phyloP scores from a whole-genome alignment of 2,888 invertebrate genomes.

The Stenchaetothrips biformis region DNA sequence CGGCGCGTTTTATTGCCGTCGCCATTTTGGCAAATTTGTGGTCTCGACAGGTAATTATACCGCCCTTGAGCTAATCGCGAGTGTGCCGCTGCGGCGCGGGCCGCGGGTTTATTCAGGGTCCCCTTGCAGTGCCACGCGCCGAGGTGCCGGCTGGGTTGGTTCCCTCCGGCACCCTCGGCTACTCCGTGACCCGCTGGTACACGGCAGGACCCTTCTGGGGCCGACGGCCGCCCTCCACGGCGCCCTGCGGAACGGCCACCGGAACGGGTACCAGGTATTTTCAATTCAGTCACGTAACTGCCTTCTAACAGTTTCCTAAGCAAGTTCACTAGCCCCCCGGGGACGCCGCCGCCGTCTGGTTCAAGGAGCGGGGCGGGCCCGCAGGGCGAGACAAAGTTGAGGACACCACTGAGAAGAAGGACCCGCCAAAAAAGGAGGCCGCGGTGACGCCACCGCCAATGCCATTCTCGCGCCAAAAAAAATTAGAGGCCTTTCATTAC shows the following conservation, averaged over 20 bases:
- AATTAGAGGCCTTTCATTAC: too few species aligned
- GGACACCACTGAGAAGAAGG: too few species aligned
- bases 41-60: not conserved
- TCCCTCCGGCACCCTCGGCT: not conserved
- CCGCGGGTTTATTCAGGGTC: not conserved
- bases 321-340: not conserved
- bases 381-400: not conserved
- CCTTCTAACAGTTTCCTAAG: not conserved
- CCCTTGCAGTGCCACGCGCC: not conserved
- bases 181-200: too few species aligned
- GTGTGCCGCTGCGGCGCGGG: not conserved
- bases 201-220: too few species aligned
- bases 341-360: not conserved
- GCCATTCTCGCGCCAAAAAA: too few species aligned
- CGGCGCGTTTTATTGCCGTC: too few species aligned
- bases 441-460: too few species aligned
- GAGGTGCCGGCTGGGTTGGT: not conserved
- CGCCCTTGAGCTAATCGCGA: not conserved
- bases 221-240: too few species aligned
- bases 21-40: too few species aligned
- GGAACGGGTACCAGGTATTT: not conserved
- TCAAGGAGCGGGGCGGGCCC: not conserved
- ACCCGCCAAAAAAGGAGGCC: too few species aligned
- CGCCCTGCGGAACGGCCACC: too few species aligned
- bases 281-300: conserved; percentile 23